Conservation (phyloP, 2,113 vertebrate genomes). For the Mirounga angustirostris region DNA sequence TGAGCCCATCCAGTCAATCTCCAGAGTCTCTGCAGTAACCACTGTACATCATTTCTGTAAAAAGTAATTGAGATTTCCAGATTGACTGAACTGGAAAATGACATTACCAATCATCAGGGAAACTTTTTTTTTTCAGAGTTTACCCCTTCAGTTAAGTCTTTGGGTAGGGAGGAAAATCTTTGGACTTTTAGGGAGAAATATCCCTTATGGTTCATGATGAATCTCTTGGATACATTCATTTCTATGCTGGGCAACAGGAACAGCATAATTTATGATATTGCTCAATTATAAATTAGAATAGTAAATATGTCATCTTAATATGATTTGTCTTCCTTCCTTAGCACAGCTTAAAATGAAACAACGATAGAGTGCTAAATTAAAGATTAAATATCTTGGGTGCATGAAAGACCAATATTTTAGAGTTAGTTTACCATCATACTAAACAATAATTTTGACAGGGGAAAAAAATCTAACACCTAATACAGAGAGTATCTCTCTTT, state of each 20-base stretch:
- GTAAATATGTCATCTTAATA: slow-evolving; percentile 74
- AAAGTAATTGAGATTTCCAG: slow-evolving; percentile 15
- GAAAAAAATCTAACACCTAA: neutral
- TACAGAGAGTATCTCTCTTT: neutral
- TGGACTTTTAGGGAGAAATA: slow-evolving; percentile 52
- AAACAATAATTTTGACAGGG: slow-evolving; percentile 62
- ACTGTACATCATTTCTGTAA: neutral
- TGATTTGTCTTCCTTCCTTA: slow-evolving; percentile 64
- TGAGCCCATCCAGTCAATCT: neutral
- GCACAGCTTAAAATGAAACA: slow-evolving; percentile 63
- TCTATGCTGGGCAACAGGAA: slow-evolving; percentile 35
- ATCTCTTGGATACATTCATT: slow-evolving; percentile 57
- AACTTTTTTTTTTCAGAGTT: neutral
- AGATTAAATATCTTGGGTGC: slow-evolving; percentile 55
- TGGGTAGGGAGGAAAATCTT: neutral
- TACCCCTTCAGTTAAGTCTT: neutral
- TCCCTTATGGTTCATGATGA: slow-evolving; percentile 16
- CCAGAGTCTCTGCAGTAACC: neutral
- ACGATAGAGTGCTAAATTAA: slow-evolving; percentile 56
- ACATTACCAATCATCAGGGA: neutral
- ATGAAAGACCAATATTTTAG: slow-evolving; percentile 74
- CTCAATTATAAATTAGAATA: slow-evolving; percentile 76
- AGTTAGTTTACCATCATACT: slow-evolving; percentile 59
- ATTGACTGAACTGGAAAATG: neutral
- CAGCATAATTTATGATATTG: slow-evolving; percentile 66